Conservation (phyloP, 2,888 invertebrate genomes). For the Hyppa rectilinea region DNA sequence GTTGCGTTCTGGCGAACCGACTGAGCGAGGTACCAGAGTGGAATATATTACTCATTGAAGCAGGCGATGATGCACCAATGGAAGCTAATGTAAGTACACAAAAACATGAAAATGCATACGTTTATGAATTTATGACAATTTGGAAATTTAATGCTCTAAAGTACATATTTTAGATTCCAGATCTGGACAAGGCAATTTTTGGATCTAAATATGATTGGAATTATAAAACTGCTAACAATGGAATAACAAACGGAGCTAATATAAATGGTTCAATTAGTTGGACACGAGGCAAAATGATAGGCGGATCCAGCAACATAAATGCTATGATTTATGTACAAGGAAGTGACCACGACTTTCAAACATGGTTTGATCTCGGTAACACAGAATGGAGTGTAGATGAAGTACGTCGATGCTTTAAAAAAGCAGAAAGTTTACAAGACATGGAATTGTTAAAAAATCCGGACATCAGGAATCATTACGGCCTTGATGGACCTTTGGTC, state of each 20-base stretch:
- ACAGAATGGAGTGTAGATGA: conserved; percentile 89
- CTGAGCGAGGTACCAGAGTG: conserved; percentile 69
- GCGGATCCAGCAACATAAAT: conserved; percentile 90
- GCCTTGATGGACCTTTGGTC: conserved; percentile 84
- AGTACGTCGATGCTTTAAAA: conserved; percentile 86
- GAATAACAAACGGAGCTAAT: conserved; percentile 92
- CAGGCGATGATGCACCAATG: conserved; percentile 77
- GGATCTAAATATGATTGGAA: conserved; percentile 93
- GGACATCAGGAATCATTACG: conserved; percentile 74
- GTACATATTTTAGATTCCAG: conserved; percentile 74
- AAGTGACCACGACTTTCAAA: conserved; percentile 85
- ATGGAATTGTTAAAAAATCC: conserved; percentile 64
- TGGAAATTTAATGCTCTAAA: too few species aligned
- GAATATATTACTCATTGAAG: conserved; percentile 87
- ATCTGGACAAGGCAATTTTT: conserved; percentile 56
- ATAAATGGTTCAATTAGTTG: conserved; percentile 79
- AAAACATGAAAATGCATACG: too few species aligned
- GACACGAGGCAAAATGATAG: conserved; percentile 92
- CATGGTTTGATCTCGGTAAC: conserved; percentile 90
- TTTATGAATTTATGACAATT: too few species aligned
- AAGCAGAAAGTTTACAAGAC: conserved; percentile 85
- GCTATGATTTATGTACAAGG: conserved; percentile 91
- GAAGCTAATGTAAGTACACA: conserved; percentile 41
- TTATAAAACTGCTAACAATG: conserved; percentile 95
- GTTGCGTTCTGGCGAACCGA: conserved; percentile 73